Evolutionary conservation across 2,888 invertebrate species (phyloP), one percentile per base, ranked within the genome.

Genomic region (Agonopterix subpropinquella): DNA sequence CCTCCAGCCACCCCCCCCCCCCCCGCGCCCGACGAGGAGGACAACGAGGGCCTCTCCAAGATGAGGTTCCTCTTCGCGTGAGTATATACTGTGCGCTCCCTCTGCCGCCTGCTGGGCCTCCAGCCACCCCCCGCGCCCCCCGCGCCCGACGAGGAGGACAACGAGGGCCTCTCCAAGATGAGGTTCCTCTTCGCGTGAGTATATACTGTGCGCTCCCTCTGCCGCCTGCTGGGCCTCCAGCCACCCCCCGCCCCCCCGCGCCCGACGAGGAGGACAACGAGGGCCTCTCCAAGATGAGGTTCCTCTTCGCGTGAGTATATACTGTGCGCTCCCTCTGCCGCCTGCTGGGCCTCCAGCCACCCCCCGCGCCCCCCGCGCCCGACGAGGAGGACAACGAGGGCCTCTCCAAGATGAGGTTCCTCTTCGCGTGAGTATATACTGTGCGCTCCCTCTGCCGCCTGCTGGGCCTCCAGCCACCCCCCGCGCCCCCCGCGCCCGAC

Each of bases 251-350:
- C 64, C 4, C 74, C 76, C 66, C 77, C 0, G 53, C 48, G 1
- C 66, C 91, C 44, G 82, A 89, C 9, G 77, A 82, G 45, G 86
- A 83, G 15, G 91, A 93, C 56, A 75, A 78, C 47, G 89, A 90
- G 50, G 90, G 90, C 15, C 90, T 94, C 71, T 87, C 92, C 43
- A 93, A 92, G 80, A 89, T 93, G 70, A 92, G 94, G 89, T 95
- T 94, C 66, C 71, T 94, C 18, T 94, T 94, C 66, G 92, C 92
- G 90, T 91, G n/a, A n/a, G n/a, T n/a, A n/a, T n/a, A n/a, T n/a
- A n/a, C n/a, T n/a, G 92, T 96, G 13, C 90, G 92, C 48, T 92
- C 94, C 0, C 78, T 96, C 60, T 96, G 96, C 67, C 92, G 93
- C 48, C 88, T 97, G 50, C 84, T 97, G 66, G 92, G 92, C 46